These are phyloP conservation scores for Setophaga kirtlandii DNA, from an alignment of 2,113 vertebrate genomes.

Conservation along the genomic window DNA sequence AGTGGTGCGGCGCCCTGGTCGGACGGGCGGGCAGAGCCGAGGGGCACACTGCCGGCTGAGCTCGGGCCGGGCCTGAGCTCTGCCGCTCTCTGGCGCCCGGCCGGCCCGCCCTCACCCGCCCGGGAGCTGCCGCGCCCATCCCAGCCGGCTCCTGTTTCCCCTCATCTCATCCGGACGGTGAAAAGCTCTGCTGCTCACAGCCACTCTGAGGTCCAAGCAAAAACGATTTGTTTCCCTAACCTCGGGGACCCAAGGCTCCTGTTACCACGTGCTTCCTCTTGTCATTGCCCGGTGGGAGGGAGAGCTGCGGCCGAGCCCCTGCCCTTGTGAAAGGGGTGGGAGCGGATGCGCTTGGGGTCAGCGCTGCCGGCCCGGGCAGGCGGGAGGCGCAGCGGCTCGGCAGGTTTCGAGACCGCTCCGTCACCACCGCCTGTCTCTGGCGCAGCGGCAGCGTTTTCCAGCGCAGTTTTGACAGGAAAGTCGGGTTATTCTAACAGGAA, in stretches of 20 bases:
- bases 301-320: background rate
- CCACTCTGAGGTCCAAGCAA: too few relatives aligned
- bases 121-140: rapidly evolving
- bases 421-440: background rate
- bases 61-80: background rate
- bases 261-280: rapidly evolving
- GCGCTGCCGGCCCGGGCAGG: background rate
- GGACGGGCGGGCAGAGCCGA: background rate
- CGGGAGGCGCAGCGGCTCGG: background rate
- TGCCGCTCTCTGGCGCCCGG: too few relatives aligned
- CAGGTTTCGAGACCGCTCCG: background rate
- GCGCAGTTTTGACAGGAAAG: background rate
- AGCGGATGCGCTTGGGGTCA: rapidly evolving
- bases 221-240: rapidly evolving
- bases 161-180: rapidly evolving
- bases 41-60: rapidly evolving
- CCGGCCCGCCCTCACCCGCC: rapidly evolving
- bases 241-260: rapidly evolving
- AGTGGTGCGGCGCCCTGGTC: rapidly evolving
- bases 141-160: rapidly evolving
- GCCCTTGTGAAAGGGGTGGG: background rate
- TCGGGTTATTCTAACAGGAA: background rate
- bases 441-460: too few relatives aligned
- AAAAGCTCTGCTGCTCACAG: background rate
- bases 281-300: rapidly evolving